A percentile compares a stretch with the other conserved stretches of the same genome.
These are phyloP conservation scores for Nysson spinosus DNA, from an alignment of 2,888 invertebrate genomes.

Conservation along the genomic window DNA sequence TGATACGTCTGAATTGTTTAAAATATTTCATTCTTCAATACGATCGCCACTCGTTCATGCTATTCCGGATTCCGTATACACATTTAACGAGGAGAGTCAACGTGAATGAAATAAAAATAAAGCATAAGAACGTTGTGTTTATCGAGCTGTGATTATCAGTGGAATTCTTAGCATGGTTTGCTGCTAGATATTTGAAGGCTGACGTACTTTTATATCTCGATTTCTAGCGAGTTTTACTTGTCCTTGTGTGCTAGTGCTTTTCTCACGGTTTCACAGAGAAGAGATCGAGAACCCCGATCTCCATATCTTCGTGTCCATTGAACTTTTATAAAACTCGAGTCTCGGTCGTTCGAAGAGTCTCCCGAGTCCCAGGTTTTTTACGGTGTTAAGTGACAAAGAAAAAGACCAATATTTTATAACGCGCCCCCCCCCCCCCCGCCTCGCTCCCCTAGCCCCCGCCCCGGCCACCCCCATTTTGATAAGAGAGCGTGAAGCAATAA, in stretches of 20 bases:
- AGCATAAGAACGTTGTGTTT: too few species aligned
- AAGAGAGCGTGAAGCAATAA: too few species aligned
- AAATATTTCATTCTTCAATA: too few species aligned
- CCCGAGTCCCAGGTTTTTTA: constrained; percentile 14
- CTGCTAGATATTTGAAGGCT: constrained; percentile 7
- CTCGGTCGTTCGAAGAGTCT: not conserved
- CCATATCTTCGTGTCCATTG: constrained; percentile 10
- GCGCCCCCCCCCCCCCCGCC: too few species aligned
- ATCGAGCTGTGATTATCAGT: constrained; percentile 33
- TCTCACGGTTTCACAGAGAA: not conserved
- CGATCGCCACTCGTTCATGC: not conserved
- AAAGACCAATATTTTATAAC: constrained; percentile 42
- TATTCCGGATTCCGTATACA: not conserved
- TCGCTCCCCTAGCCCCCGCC: too few species aligned
- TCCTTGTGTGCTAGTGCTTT: constrained; percentile 7
- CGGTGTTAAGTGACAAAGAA: constrained; percentile 1
- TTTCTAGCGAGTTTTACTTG: constrained; percentile 33
- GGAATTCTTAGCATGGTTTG: constrained; percentile 40
- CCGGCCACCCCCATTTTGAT: too few species aligned
- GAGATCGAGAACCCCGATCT: constrained; percentile 8
- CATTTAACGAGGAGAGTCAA: too few species aligned
- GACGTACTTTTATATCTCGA: constrained; percentile 47
- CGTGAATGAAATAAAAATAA: too few species aligned
- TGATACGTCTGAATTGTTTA: too few species aligned
- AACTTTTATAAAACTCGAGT: not conserved